Evolutionary conservation across 1,140 invertebrate genomes (phyloP).

Genomic region (Ceratosolen solmsi): DNA sequence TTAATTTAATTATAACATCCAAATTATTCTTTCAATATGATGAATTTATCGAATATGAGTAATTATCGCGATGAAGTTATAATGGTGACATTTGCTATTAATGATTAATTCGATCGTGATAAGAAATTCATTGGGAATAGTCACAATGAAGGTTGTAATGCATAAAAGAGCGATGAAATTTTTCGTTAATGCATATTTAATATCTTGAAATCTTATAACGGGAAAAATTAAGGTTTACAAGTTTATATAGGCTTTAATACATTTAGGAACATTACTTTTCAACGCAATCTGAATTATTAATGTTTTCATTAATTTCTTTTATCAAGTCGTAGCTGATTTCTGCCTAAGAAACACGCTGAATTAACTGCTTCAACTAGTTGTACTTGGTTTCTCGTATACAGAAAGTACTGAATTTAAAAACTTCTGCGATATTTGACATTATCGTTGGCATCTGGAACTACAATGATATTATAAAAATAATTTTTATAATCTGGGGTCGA

Average conservation of each 20-base stretch:
- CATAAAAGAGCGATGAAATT: not conserved
- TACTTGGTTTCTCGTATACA: not conserved
- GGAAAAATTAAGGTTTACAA: slow-evolving; percentile 34
- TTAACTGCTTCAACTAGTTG: not conserved
- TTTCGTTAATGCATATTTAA: slow-evolving; percentile 47
- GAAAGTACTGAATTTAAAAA: slow-evolving; percentile 4
- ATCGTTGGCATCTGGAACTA: not conserved
- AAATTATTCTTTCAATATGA: no score
- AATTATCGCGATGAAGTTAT: no score
- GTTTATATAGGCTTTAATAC: slow-evolving; percentile 47
- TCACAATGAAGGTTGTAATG: not conserved
- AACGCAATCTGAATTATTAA: slow-evolving; percentile 4
- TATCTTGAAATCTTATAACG: slow-evolving; percentile 35
- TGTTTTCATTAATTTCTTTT: slow-evolving; percentile 20
- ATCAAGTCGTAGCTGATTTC: not conserved
- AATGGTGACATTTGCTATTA: no score
- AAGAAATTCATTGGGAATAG: no score
- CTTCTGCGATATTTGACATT: slow-evolving; percentile 12
- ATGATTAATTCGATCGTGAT: no score
- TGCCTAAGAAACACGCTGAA: not conserved
- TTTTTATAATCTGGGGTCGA: not conserved
- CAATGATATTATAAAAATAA: not conserved
- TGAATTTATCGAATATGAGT: no score
- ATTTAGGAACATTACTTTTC: slow-evolving; percentile 38
- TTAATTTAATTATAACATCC: no score